phyloP scores from a whole-genome alignment of 2,113 vertebrate genomes.

The Paedocypris sp. region DNA sequence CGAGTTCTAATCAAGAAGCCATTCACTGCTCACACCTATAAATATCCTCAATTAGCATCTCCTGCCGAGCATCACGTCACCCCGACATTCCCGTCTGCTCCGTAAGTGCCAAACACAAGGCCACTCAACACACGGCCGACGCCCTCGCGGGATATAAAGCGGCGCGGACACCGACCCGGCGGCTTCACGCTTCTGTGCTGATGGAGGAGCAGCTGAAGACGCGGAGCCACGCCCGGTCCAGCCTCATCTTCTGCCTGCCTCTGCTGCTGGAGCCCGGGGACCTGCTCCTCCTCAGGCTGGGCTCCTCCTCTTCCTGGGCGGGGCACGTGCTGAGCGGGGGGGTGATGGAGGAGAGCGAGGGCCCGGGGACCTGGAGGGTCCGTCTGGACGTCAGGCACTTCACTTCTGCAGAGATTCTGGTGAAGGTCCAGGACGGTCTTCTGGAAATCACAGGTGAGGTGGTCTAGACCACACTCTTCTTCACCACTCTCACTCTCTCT shows the following conservation, averaged over 20 bases:
- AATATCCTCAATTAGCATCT: conserved; percentile 59
- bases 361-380: conserved; percentile 52
- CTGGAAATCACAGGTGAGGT: conserved; percentile 58
- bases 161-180: too few species aligned
- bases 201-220: too few species aligned
- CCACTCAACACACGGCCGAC: conserved; percentile 48
- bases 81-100: conserved; percentile 40
- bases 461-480: too few species aligned
- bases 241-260: conserved; percentile 41
- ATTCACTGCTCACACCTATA: conserved; percentile 62
- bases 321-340: conserved; percentile 38
- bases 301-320: conserved; percentile 41
- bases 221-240: conserved; percentile 43
- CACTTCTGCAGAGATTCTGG: conserved; percentile 50
- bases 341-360: conserved; percentile 32
- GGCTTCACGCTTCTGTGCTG: too few species aligned
- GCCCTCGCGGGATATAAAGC: too few species aligned
- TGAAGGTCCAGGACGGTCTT: conserved; percentile 48
- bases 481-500: too few species aligned
- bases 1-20: conserved; percentile 40
- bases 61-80: conserved; percentile 42
- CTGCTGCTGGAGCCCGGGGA: conserved; percentile 44
- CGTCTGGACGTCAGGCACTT: conserved; percentile 63
- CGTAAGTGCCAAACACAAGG: conserved; percentile 44
- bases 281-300: conserved; percentile 42